Conservation (phyloP, 2,113 vertebrate genomes). For the Apodemus sylvaticus region DNA sequence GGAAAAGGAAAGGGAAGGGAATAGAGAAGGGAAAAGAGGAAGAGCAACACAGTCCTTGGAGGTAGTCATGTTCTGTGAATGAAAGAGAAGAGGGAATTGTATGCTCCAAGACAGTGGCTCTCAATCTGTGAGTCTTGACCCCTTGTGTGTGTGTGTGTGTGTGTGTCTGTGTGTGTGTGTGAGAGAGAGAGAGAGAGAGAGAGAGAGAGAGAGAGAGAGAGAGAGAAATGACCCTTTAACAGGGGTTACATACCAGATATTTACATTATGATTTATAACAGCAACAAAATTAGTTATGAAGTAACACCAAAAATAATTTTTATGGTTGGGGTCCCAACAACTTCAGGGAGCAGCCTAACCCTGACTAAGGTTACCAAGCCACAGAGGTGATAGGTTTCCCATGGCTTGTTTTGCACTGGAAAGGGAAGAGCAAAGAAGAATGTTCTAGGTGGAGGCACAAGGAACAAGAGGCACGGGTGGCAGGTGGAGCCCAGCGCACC, state of each 20-base stretch:
- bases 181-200: too few species aligned
- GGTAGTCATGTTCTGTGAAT: too few species aligned
- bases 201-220: too few species aligned
- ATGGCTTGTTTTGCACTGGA: background rate
- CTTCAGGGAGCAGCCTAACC: background rate
- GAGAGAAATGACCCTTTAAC: too few species aligned
- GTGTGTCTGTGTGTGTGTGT: too few species aligned
- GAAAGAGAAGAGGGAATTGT: background rate
- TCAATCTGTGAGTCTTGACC: background rate
- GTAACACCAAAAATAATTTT: background rate
- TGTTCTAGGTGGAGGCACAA: background rate
- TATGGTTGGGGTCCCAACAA: background rate
- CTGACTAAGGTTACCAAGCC: background rate
- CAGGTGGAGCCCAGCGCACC: background rate
- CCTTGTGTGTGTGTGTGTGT: background rate
- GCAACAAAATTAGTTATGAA: background rate
- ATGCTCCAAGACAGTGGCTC: background rate
- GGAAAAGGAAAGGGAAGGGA: too few species aligned
- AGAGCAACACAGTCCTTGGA: background rate
- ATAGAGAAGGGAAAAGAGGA: background rate
- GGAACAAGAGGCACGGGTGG: background rate
- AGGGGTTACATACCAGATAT: background rate
- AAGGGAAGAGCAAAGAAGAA: background rate
- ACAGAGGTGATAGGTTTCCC: background rate
- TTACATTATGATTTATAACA: background rate